A percentile compares a stretch with the other conserved stretches of the same genome.
phyloP scores from a whole-genome alignment of 2,113 vertebrate genomes.

The Phrynocephalus versicolor region DNA sequence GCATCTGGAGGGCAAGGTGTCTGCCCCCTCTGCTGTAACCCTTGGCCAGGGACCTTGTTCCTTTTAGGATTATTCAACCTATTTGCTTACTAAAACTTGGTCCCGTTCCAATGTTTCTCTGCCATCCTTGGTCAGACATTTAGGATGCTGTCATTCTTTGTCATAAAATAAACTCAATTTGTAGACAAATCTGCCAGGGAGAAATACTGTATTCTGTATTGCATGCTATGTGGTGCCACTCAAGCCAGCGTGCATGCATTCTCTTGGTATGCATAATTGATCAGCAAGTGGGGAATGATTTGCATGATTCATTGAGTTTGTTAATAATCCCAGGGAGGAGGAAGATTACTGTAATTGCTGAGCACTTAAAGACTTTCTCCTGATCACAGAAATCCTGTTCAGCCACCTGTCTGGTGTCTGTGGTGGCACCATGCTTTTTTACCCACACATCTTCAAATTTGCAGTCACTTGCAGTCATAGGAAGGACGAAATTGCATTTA shows the following conservation, averaged over 20 bases:
- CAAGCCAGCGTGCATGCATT: not conserved
- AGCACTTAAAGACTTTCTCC: not conserved
- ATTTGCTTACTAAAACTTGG: not conserved
- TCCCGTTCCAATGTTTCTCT: not conserved
- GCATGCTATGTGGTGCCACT: not conserved
- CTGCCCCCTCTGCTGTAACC: not conserved
- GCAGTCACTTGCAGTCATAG: not conserved
- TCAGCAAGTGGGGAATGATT: not conserved
- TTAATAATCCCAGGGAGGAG: not conserved
- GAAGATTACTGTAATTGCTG: not conserved
- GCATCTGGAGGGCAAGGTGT: not conserved
- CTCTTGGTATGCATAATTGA: not conserved
- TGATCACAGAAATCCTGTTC: not conserved
- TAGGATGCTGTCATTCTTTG: not conserved
- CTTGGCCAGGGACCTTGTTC: not conserved
- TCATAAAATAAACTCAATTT: not conserved
- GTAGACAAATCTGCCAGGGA: not conserved
- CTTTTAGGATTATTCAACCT: not conserved
- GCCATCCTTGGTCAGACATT: not conserved
- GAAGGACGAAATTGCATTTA: not conserved
- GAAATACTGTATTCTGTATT: not conserved
- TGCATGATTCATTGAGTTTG: constrained; percentile 1
- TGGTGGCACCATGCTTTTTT: not conserved
- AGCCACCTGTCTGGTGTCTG: not conserved
- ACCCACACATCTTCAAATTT: not conserved